A percentile compares a stretch with the other conserved stretches of the same genome.
Evolutionary conservation across 2,888 invertebrate species (phyloP).

Genomic region (Penaeus monodon): DNA sequence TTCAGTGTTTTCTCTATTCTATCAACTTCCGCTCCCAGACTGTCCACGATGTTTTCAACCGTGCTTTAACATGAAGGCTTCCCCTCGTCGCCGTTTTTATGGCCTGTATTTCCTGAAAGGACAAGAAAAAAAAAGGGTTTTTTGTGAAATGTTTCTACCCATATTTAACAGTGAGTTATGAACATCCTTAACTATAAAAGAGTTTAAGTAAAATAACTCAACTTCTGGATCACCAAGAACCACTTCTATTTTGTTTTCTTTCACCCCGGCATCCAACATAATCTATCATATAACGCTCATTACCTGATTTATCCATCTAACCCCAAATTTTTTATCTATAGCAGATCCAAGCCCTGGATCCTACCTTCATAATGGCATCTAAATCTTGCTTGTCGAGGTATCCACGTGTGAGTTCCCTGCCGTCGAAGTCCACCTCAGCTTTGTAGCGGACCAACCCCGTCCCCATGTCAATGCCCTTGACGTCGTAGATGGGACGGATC

Average conservation of each 20-base stretch:
- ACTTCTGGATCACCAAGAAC: too few species aligned
- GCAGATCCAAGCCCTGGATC: too few species aligned
- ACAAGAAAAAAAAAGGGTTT: slow-evolving; percentile 67
- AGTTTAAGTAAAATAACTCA: too few species aligned
- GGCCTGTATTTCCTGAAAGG: slow-evolving; percentile 83
- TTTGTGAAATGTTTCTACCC: slow-evolving; percentile 47
- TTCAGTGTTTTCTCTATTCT: slow-evolving; percentile 95
- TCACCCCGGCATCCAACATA: too few species aligned
- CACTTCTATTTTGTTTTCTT: too few species aligned
- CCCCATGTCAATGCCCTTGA: slow-evolving; percentile 98
- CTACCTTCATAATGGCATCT: slow-evolving; percentile 79
- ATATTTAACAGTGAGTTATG: too few species aligned
- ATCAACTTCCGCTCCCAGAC: slow-evolving; percentile 97
- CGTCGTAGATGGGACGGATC: slow-evolving; percentile 95
- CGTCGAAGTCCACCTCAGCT: slow-evolving; percentile 99
- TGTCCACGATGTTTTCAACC: slow-evolving; percentile 98
- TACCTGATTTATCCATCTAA: too few species aligned
- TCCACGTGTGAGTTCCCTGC: slow-evolving; percentile 89
- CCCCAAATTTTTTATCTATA: too few species aligned
- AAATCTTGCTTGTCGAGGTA: slow-evolving; percentile 95
- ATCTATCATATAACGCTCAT: too few species aligned
- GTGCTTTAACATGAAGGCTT: slow-evolving; percentile 91
- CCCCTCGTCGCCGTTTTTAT: slow-evolving; percentile 88
- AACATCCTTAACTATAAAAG: too few species aligned
- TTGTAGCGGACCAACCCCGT: slow-evolving; percentile 95